phyloP scores from a whole-genome alignment of 2,797 vertebrate species.

The Pterois miles region DNA sequence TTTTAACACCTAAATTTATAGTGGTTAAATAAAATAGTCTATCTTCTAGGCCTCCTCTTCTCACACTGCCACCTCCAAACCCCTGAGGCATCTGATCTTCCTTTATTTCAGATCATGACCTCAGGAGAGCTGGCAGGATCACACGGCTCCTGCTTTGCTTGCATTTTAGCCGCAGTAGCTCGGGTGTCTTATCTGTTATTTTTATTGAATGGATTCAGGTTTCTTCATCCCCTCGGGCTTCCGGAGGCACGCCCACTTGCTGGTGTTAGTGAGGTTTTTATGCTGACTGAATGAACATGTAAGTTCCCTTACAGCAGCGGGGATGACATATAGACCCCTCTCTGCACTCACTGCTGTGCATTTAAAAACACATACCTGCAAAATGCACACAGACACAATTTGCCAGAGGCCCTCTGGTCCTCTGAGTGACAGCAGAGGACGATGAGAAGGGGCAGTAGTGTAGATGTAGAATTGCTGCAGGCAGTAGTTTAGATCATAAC shows the following conservation, averaged over 20 bases:
- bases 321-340: slow-evolving; percentile 56
- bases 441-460: slow-evolving; percentile 29
- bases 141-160: slow-evolving; percentile 74
- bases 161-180: slow-evolving; percentile 72
- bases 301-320: slow-evolving; percentile 49
- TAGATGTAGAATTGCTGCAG: slow-evolving; percentile 51
- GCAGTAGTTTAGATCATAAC: slow-evolving; percentile 58
- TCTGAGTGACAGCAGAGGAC: slow-evolving; percentile 61
- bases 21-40: slow-evolving; percentile 47
- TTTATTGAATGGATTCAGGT: slow-evolving; percentile 78
- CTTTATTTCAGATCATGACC: slow-evolving; percentile 76
- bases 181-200: slow-evolving; percentile 75
- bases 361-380: slow-evolving; percentile 46
- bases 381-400: slow-evolving; percentile 41
- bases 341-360: slow-evolving; percentile 37
- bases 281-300: slow-evolving; percentile 76
- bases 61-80: slow-evolving; percentile 2
- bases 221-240: slow-evolving; percentile 66
- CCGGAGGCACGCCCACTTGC: slow-evolving; percentile 55
- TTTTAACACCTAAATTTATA: slow-evolving; percentile 43
- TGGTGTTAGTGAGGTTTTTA: slow-evolving; percentile 65
- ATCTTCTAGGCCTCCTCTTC: slow-evolving; percentile 27
- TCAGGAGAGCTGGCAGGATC: slow-evolving; percentile 72
- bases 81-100: slow-evolving; percentile 45
- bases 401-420: slow-evolving; percentile 45